A percentile compares a stretch with the other conserved stretches of the same genome.
Evolutionary conservation across 2,797 vertebrate genomes (phyloP).

Genomic region (Anguilla obscura): DNA sequence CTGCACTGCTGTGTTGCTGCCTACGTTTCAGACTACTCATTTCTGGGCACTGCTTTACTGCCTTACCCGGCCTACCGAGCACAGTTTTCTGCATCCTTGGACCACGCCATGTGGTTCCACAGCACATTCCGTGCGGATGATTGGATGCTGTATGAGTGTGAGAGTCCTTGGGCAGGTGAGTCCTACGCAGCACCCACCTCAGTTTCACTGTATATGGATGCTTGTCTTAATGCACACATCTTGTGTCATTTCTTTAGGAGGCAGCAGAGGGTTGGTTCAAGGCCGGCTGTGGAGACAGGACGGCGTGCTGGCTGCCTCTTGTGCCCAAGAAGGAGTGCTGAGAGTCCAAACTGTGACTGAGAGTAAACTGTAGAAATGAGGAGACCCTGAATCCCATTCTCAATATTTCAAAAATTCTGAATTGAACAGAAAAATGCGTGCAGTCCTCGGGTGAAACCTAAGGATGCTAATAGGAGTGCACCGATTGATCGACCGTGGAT

Average conservation of each 20-base stretch:
- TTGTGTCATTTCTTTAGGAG: constrained; percentile 64
- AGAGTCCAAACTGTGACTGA: constrained; percentile 63
- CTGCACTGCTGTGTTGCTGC: constrained; percentile 94
- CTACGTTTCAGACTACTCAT: constrained; percentile 88
- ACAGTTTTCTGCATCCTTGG: constrained; percentile 81
- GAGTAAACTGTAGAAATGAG: constrained; percentile 79
- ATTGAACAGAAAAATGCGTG: neutral
- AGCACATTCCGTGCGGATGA: constrained; percentile 87
- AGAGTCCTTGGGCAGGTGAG: constrained; percentile 92
- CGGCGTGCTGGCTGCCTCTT: constrained; percentile 85
- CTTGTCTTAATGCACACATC: neutral
- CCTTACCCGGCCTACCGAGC: constrained; percentile 68
- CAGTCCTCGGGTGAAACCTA: neutral
- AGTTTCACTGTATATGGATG: neutral
- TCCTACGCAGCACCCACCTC: constrained; percentile 18
- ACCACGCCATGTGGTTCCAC: constrained; percentile 98
- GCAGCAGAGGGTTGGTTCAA: constrained; percentile 84
- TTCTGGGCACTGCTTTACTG: constrained; percentile 81
- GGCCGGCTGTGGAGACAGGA: constrained; percentile 92
- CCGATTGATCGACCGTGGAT: too few species aligned
- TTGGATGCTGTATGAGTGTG: constrained; percentile 96
- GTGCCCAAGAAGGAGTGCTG: constrained; percentile 88
- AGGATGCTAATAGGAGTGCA: neutral
- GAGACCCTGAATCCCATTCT: neutral
- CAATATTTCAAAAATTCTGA: neutral